A percentile compares a stretch with the other conserved stretches of the same genome.
These are phyloP conservation scores for Acanthosepion esculentum DNA, from an alignment of 2,888 invertebrate species.

Conservation along the genomic window DNA sequence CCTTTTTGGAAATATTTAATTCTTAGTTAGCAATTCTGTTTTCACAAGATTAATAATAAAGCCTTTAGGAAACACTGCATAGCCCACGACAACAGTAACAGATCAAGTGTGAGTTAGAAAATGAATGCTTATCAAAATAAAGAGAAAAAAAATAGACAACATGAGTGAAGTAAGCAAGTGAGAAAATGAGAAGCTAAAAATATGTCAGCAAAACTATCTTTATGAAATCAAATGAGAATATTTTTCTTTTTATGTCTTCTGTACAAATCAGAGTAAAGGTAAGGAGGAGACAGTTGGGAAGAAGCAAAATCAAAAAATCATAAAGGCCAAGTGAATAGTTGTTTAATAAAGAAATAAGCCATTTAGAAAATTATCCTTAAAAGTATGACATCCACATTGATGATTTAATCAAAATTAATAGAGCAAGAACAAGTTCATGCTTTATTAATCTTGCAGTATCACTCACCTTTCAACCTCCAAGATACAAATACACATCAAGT, in stretches of 20 bases:
- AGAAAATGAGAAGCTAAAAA: not conserved
- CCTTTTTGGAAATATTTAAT: not conserved
- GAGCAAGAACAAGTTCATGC: not conserved
- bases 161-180: not conserved
- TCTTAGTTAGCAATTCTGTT: not conserved
- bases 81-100: not conserved
- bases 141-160: not conserved
- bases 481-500: not conserved
- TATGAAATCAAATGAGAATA: not conserved
- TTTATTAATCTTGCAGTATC: not conserved
- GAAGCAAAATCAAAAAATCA: not conserved
- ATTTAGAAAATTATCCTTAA: constrained; percentile 12
- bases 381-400: constrained; percentile 7
- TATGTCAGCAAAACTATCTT: not conserved
- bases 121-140: not conserved
- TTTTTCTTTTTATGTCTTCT: not conserved
- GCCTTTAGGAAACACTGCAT: not conserved
- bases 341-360: constrained; percentile 12
- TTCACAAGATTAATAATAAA: not conserved
- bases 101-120: not conserved
- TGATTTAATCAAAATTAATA: constrained; percentile 33
- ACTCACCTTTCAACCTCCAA: not conserved
- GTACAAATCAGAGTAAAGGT: not conserved
- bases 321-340: not conserved
- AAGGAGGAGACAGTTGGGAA: not conserved